phyloP scores from a whole-genome alignment of 2,797 vertebrate species.

The Notolepis coatsorum region DNA sequence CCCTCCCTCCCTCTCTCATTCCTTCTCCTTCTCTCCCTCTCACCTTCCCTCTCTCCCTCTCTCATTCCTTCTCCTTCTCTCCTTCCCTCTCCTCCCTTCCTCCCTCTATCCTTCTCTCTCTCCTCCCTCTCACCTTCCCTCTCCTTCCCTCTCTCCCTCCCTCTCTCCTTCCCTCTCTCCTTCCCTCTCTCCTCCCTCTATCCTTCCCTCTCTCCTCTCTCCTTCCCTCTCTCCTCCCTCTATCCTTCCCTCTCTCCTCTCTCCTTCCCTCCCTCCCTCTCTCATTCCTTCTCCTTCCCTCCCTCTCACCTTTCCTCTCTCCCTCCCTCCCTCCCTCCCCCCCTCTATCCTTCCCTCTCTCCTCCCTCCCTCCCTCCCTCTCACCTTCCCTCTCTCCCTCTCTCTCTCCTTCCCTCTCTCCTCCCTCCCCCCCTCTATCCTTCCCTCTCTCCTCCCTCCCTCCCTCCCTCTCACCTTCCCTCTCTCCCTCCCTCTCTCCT shows the following conservation, averaged over 20 bases:
- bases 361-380: neutral
- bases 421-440: neutral
- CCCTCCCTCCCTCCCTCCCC: constrained; percentile 15
- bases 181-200: neutral
- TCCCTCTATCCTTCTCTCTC: too few relatives aligned
- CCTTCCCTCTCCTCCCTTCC: too few relatives aligned
- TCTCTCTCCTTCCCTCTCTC: neutral
- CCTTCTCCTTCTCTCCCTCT: neutral
- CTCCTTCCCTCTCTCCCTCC: neutral
- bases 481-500: constrained; percentile 36
- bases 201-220: neutral
- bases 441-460: neutral
- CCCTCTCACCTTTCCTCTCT: neutral
- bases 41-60: constrained; percentile 35
- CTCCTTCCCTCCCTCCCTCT: neutral
- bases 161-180: neutral
- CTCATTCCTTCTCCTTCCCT: too few relatives aligned
- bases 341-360: neutral
- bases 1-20: neutral
- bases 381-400: too few relatives aligned
- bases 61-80: constrained; percentile 44
- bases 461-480: constrained; percentile 39
- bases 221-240: neutral
- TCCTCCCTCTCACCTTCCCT: too few relatives aligned
- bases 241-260: neutral